Evolutionary conservation across 2,113 vertebrate genomes (phyloP).

Genomic region (Lutjanus erythropterus): DNA sequence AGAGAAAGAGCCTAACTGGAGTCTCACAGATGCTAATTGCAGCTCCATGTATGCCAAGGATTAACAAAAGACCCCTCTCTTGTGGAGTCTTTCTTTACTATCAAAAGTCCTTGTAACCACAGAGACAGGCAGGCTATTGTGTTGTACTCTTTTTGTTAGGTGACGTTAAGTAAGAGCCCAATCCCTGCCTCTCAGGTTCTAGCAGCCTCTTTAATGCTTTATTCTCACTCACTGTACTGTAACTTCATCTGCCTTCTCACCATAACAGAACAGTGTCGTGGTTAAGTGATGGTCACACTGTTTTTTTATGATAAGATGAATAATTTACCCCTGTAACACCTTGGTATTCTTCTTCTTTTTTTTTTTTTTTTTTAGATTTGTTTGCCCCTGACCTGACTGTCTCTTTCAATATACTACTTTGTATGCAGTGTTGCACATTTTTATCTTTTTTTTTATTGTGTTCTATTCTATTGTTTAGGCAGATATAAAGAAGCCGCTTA

Average conservation of each 20-base stretch:
- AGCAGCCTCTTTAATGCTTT: slow-evolving; percentile 41
- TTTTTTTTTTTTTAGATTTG: too few relatives aligned
- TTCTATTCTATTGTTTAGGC: not conserved
- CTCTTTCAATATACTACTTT: not conserved
- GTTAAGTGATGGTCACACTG: slow-evolving; percentile 1
- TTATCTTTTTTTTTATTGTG: not conserved
- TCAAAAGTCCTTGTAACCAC: slow-evolving; percentile 43
- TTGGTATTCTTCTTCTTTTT: too few relatives aligned
- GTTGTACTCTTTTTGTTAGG: slow-evolving; percentile 54
- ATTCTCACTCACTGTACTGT: slow-evolving; percentile 24
- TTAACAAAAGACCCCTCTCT: slow-evolving; percentile 63
- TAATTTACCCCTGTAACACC: not conserved
- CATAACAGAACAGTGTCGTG: slow-evolving; percentile 7
- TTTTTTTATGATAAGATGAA: not conserved
- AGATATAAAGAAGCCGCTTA: not conserved
- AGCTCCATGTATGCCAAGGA: slow-evolving; percentile 43
- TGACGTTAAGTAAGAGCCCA: slow-evolving; percentile 45
- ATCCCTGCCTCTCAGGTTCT: slow-evolving; percentile 52
- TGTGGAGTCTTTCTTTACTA: slow-evolving; percentile 42
- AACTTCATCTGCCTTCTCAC: slow-evolving; percentile 48
- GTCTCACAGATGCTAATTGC: slow-evolving; percentile 77
- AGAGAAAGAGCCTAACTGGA: slow-evolving; percentile 46
- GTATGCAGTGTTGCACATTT: not conserved
- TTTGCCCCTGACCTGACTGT: not conserved
- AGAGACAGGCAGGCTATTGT: slow-evolving; percentile 65